Percentiles rank a stretch among this genome's conserved stretches.
Conservation (phyloP, 2,888 invertebrate species). For the Toxonevra muliebris region DNA sequence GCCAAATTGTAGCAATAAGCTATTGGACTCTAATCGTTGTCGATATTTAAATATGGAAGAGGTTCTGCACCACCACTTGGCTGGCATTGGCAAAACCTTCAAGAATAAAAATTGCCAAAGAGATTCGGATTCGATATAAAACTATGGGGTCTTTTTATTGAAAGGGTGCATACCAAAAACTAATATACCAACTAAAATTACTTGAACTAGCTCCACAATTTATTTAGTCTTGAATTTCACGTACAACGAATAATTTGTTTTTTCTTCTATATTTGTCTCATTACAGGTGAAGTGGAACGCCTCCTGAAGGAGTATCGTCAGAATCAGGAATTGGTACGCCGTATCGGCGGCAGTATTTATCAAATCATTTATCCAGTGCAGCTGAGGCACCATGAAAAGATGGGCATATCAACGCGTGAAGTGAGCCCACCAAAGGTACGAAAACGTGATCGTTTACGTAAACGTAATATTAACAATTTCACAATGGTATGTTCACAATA, state of each 20-base stretch:
- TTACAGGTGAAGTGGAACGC: conserved; percentile 88
- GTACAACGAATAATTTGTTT: not conserved
- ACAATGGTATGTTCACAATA: conserved; percentile 67
- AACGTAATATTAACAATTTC: conserved; percentile 65
- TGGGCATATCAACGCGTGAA: conserved; percentile 94
- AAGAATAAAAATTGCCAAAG: too few relatives aligned
- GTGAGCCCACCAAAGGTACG: conserved; percentile 87
- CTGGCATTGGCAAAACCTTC: too few relatives aligned
- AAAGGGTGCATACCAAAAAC: too few relatives aligned
- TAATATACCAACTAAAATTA: not conserved
- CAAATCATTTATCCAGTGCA: conserved; percentile 96
- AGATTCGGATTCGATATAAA: too few relatives aligned
- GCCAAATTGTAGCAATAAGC: too few relatives aligned
- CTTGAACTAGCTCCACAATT: not conserved
- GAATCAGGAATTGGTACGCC: conserved; percentile 90
- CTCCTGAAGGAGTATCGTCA: conserved; percentile 89
- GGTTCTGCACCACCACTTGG: too few relatives aligned
- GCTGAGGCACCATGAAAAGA: conserved; percentile 93
- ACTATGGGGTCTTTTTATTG: too few relatives aligned
- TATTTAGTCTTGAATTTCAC: not conserved
- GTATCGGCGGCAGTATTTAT: conserved; percentile 91
- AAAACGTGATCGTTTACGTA: conserved; percentile 65
- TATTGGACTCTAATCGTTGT: too few relatives aligned
- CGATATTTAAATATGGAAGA: too few relatives aligned
- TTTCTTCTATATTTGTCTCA: conserved; percentile 42